Conservation (phyloP, 2,888 invertebrate species). For the Drosophila colorata region DNA sequence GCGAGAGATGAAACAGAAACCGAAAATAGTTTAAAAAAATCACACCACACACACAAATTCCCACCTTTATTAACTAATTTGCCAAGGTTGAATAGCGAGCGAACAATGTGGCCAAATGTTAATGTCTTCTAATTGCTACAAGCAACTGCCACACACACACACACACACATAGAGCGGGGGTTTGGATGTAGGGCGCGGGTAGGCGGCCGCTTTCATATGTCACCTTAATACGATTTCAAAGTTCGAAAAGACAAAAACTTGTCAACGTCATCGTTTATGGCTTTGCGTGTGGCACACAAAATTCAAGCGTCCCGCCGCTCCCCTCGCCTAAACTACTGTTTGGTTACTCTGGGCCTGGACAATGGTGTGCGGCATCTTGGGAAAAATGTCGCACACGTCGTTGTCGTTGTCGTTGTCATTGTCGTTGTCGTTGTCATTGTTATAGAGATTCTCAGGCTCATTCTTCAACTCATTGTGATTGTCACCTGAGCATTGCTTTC, state of each 20-base stretch:
- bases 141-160: conserved; percentile 28
- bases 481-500: conserved; percentile 60
- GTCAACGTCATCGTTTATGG: conserved; percentile 66
- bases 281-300: conserved; percentile 66
- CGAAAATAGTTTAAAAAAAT: conserved; percentile 51
- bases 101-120: conserved; percentile 54
- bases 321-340: conserved; percentile 35
- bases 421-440: conserved; percentile 30
- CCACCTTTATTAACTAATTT: conserved; percentile 82
- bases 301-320: conserved; percentile 6
- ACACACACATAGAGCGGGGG: conserved; percentile 18
- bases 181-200: neutral
- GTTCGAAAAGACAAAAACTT: conserved; percentile 44
- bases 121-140: conserved; percentile 73
- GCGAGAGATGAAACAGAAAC: conserved; percentile 35
- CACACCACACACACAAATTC: conserved; percentile 57
- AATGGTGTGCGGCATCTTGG: conserved; percentile 46
- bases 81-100: conserved; percentile 60
- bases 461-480: conserved; percentile 43
- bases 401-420: conserved; percentile 23
- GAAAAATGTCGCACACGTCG: conserved; percentile 71
- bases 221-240: conserved; percentile 71
- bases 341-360: conserved; percentile 31
- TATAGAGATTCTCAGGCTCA: conserved; percentile 14
- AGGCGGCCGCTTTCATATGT: conserved; percentile 56